Percentiles rank a stretch among this genome's conserved stretches.
Evolutionary conservation across 2,113 vertebrate genomes (phyloP).

Genomic region (Rafetus swinhoei): DNA sequence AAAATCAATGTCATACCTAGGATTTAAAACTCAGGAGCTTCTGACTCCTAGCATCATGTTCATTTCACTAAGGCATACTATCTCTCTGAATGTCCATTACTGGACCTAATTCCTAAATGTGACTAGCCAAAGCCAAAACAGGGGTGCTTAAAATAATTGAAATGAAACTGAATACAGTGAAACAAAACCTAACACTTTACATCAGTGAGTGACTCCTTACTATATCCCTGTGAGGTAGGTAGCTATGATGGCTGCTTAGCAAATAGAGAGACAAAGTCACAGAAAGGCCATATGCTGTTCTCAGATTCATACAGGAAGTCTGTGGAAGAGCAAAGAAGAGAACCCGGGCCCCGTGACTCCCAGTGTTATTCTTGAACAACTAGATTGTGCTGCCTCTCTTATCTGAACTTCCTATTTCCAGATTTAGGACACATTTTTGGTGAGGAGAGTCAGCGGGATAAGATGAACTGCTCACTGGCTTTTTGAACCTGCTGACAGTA

Average conservation of each 20-base stretch:
- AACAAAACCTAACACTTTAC: background rate
- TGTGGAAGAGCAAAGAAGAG: background rate
- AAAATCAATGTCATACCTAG: background rate
- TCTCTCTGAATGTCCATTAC: no score
- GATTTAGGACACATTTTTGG: background rate
- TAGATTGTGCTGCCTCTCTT: background rate
- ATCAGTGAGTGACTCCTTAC: background rate
- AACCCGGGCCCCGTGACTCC: background rate
- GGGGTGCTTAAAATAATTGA: fast-evolving
- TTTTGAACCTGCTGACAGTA: background rate
- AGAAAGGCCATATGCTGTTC: background rate
- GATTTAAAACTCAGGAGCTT: background rate
- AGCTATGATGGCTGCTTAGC: background rate
- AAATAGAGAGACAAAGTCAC: background rate
- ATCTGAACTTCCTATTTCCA: background rate
- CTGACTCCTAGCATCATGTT: background rate
- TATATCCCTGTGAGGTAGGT: background rate
- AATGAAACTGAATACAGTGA: background rate
- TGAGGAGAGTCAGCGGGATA: background rate
- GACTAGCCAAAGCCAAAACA: fast-evolving
- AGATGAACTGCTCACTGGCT: background rate
- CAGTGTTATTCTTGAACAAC: background rate
- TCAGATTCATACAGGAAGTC: background rate
- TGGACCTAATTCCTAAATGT: no score
- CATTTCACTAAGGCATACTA: no score